A percentile compares a stretch with the other conserved stretches of the same genome.
Evolutionary conservation across 2,797 vertebrate species (phyloP).

Genomic region (Cygnus olor): DNA sequence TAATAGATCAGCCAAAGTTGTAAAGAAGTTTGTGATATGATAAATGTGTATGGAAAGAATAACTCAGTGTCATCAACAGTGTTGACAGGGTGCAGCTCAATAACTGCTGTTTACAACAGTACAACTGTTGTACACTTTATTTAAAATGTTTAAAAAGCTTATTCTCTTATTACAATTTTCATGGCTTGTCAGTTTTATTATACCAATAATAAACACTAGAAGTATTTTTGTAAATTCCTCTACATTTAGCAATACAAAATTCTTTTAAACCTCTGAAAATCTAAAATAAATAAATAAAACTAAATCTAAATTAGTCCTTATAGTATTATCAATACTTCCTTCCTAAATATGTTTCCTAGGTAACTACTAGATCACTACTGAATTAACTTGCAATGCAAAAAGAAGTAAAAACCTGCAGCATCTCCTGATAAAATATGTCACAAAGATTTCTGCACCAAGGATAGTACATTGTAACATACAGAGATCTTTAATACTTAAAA

Average conservation of each 20-base stretch:
- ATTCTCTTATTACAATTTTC: background rate
- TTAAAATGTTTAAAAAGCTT: background rate
- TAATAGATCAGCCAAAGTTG: background rate
- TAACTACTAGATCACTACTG: constrained; percentile 25
- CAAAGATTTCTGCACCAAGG: background rate
- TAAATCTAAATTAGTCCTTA: background rate
- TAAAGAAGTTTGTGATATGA: background rate
- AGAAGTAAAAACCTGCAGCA: background rate
- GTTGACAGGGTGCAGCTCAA: background rate
- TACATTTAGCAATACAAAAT: background rate
- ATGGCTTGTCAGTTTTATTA: background rate
- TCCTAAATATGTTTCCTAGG: constrained; percentile 60
- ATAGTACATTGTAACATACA: background rate
- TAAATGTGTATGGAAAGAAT: background rate
- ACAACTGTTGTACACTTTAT: background rate
- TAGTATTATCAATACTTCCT: background rate
- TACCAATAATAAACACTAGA: background rate
- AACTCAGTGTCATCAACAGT: background rate
- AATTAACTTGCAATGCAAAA: background rate
- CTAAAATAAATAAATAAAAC: background rate
- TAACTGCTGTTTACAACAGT: background rate
- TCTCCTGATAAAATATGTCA: background rate
- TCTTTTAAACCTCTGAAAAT: background rate
- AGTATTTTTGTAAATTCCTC: background rate
- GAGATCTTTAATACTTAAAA: background rate